phyloP scores from a whole-genome alignment of 2,888 invertebrate genomes.

The Acrobasis suavella region DNA sequence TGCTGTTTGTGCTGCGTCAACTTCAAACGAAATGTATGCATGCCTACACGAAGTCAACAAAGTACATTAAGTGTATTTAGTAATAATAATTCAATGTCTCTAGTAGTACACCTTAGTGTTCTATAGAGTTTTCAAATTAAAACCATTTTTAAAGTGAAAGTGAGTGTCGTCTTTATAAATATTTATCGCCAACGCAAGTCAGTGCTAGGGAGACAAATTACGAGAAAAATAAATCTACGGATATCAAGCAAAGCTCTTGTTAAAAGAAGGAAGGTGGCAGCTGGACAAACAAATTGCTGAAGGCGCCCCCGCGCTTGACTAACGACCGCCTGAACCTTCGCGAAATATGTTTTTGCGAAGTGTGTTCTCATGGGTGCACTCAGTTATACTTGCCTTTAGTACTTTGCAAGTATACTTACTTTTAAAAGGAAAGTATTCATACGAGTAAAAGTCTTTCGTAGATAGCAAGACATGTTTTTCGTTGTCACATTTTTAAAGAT shows the following conservation, averaged over 20 bases:
- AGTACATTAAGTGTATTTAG: too few species aligned
- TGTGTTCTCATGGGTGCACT: constrained; percentile 38
- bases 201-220: constrained; percentile 55
- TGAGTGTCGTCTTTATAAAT: constrained; percentile 24
- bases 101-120: not conserved
- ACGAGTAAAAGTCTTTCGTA: too few species aligned
- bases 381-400: constrained; percentile 30
- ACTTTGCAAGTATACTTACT: constrained; percentile 1
- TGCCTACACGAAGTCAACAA: too few species aligned
- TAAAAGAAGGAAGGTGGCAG: constrained; percentile 72
- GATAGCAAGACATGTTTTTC: too few species aligned
- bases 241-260: constrained; percentile 72
- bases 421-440: not conserved
- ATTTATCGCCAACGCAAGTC: constrained; percentile 28
- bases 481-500: too few species aligned
- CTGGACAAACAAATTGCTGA: constrained; percentile 73
- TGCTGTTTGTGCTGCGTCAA: too few species aligned
- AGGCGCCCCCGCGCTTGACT: constrained; percentile 56
- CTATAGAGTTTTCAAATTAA: not conserved
- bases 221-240: constrained; percentile 62
- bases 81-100: too few species aligned
- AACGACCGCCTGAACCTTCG: constrained; percentile 57
- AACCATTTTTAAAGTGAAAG: constrained; percentile 13
- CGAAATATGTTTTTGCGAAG: constrained; percentile 56
- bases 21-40: too few species aligned